Conservation (phyloP, 2,888 invertebrate genomes). For the Scaptomyza flava region DNA sequence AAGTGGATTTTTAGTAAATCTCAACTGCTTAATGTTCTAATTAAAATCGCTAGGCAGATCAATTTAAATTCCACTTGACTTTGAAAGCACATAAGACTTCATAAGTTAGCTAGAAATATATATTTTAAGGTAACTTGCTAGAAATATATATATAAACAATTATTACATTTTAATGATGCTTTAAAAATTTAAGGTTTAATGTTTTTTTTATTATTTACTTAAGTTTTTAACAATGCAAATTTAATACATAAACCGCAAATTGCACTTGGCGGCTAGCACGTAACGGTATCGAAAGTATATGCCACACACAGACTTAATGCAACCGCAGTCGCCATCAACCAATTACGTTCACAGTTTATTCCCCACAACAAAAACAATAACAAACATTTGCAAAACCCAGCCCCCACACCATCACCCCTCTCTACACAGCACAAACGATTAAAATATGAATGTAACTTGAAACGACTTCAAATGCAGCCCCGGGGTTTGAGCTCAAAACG, state of each 20-base stretch:
- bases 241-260: conserved; percentile 38
- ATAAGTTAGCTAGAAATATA: too few species aligned
- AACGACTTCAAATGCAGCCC: conserved; percentile 64
- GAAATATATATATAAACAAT: too few species aligned
- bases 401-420: background rate
- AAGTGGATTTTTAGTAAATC: conserved; percentile 1
- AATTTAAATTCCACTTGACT: background rate
- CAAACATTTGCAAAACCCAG: conserved; percentile 7
- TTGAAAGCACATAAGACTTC: background rate
- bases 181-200: background rate
- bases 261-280: conserved; percentile 46
- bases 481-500: conserved; percentile 23
- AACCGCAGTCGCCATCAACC: conserved; percentile 60
- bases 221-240: background rate
- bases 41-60: background rate
- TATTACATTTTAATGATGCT: background rate
- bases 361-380: conserved; percentile 24
- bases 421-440: background rate
- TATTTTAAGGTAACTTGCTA: too few species aligned
- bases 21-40: background rate
- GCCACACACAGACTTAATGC: conserved; percentile 34
- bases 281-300: conserved; percentile 49
- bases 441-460: conserved; percentile 66
- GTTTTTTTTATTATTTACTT: background rate
- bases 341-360: conserved; percentile 35